Base-by-base conservation (phyloP, 23 tunicate genomes). In the Trididemnum miniatum region DNA sequence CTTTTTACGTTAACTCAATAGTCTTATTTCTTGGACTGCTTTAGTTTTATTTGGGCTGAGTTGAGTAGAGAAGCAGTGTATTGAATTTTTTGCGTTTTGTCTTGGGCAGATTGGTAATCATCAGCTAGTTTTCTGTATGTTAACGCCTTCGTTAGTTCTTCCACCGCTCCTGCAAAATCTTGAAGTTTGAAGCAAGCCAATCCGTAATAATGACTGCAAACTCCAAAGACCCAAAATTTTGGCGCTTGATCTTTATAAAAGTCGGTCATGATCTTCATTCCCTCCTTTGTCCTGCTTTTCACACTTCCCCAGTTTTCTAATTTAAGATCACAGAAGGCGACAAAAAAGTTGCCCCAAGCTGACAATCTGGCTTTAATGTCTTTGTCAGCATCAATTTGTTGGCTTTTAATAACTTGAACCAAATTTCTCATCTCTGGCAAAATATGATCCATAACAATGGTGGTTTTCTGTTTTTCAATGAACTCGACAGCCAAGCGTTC, bases 181-280 rank as follows among this genome's bases (percentile, higher is more conserved):
- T 26, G 25, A 3, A 62, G 29, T 22, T 62, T 20, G 29, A 20
- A 62, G n/a, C 23, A n/a, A 62, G 67, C 23, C 67, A 3, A 12
- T 3, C 67, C 67, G 26, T 24, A 20, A 26, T 62, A 62, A 62
- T 62, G 67, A 62, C 67, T 12, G n/a, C 67, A 62, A 62, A n/a
- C 67, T n/a, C 67, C 67, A 62, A 20, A 62, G n/a, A 62, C 67
- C 67, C 67, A 62, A 26, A 12, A 62, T 12, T 26, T n/a, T 12
- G 67, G 26, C 29, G 67, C 67, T 3, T 26, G 67, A n/a, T 24
- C 4, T 62, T 62, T 5, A 62, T 12, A 62, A 20, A 26, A 3
- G 26, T 62, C 26, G 3, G 29, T 22, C 67, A 62, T 62, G 26
- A 3, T 12, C 3, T n/a, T 62, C 67, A 20, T 62, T 22, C 26